These are phyloP conservation scores for Gymnorhina tibicen DNA, from an alignment of 2,113 vertebrate species.

Conservation along the genomic window DNA sequence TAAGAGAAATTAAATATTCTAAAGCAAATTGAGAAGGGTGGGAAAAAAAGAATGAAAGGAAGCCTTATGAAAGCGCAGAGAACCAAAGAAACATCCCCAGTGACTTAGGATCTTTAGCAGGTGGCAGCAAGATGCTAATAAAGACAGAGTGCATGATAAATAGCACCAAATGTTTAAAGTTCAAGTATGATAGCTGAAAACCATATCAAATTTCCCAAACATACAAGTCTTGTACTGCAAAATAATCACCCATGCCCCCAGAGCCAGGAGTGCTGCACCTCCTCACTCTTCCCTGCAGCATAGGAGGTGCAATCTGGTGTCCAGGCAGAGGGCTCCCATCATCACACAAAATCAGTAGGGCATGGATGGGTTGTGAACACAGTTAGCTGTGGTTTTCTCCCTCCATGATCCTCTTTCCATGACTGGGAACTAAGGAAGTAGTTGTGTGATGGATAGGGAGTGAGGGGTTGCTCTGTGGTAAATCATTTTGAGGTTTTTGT, in stretches of 20 bases:
- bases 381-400: background rate
- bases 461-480: fast-evolving
- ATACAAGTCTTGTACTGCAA: background rate
- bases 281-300: background rate
- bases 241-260: background rate
- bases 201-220: background rate
- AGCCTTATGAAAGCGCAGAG: background rate
- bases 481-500: background rate
- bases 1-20: background rate
- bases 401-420: background rate
- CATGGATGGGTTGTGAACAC: background rate
- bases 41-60: background rate
- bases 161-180: background rate
- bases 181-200: background rate
- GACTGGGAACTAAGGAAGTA: background rate
- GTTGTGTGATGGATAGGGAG: background rate
- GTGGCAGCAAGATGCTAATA: background rate
- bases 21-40: background rate
- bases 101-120: background rate
- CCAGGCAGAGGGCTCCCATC: background rate
- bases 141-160: background rate
- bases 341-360: fast-evolving
- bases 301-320: background rate
- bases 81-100: background rate
- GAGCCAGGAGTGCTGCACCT: background rate